Evolutionary conservation across 2,113 vertebrate species (phyloP), one percentile per base, ranked within the genome.

Genomic region (Alethe castanea): DNA sequence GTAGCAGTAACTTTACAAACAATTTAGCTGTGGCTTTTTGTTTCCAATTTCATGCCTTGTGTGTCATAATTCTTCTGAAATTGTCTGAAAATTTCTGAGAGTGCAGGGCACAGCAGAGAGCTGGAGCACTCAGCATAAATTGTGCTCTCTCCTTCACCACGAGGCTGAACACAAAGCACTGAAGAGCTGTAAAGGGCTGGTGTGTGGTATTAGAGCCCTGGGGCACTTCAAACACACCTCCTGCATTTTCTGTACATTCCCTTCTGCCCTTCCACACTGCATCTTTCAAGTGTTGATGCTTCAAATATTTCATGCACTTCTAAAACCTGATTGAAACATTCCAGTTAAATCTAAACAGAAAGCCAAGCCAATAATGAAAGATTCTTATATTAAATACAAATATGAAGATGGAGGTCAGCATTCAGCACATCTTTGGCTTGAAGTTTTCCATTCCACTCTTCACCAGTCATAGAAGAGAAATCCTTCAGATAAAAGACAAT

Each of bases 11-110:
- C 81, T 91, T 64, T 56, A 67, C 70, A 87, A 91, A 87, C 61
- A 94, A 71, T 79, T 84, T 95, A 91, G 11, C 53, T 50, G 36
- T 31, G 17, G 10, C n/a, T 79, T 82, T 88, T 94, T 76, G 48
- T 86, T 92, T 87, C 77, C 81, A 87, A 33, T 94, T 89, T 85
- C 54, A 31, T 47, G 36, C 26, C 28, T 60, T 69, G 38, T 29
- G 33, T 45, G 35, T 65, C 81, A 66, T 85, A 95, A 95, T 61
- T 95, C 42, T 83, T 88, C 36, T 73, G 19, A 69, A 69, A 86
- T 45, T n/a, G 36, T 59, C 70, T 91, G 81, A 85, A 82, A 45
- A 40, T 57, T 69, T 85, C 40, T 72, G 74, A 26, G 42, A 53
- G 16, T 29, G 36, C 33, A 71, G 74, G 38, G 42, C 31, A 36